Evolutionary conservation across 2,888 invertebrate genomes (phyloP).

Genomic region (Peribatodes rhomboidaria): DNA sequence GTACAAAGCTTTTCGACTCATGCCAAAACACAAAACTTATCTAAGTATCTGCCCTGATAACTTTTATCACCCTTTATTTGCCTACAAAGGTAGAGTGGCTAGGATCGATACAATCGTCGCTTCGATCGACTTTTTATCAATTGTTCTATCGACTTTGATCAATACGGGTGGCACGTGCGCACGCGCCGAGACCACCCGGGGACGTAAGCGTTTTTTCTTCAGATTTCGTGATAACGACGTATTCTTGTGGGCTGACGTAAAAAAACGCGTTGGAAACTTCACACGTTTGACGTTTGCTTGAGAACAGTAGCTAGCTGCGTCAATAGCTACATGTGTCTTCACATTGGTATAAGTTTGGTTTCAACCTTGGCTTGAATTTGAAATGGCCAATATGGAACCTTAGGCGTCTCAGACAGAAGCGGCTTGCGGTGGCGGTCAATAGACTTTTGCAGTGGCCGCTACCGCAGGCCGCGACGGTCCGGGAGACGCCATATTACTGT

Average conservation of each 20-base stretch:
- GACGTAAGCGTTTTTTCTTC: constrained; percentile 10
- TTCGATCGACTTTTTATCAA: constrained; percentile 53
- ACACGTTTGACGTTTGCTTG: too few relatives aligned
- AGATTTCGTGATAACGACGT: constrained; percentile 12
- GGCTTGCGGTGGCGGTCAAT: too few relatives aligned
- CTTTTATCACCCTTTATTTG: constrained; percentile 30
- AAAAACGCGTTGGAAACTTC: neutral
- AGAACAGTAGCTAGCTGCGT: too few relatives aligned
- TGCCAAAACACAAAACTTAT: neutral
- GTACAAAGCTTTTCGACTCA: neutral
- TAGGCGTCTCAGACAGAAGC: too few relatives aligned
- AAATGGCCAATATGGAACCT: too few relatives aligned
- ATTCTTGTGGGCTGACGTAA: neutral
- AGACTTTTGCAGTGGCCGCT: too few relatives aligned
- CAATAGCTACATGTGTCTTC: too few relatives aligned
- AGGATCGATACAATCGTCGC: constrained; percentile 49
- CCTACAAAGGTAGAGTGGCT: constrained; percentile 45
- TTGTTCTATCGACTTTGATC: constrained; percentile 70
- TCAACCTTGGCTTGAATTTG: too few relatives aligned
- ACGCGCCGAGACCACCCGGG: constrained; percentile 74
- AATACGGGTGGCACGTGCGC: constrained; percentile 82
- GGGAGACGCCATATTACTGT: too few relatives aligned
- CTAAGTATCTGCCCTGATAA: neutral
- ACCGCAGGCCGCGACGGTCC: too few relatives aligned
- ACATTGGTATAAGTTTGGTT: too few relatives aligned